Base-by-base conservation (phyloP, 2,113 vertebrate genomes). In the Phoenicopterus ruber region DNA sequence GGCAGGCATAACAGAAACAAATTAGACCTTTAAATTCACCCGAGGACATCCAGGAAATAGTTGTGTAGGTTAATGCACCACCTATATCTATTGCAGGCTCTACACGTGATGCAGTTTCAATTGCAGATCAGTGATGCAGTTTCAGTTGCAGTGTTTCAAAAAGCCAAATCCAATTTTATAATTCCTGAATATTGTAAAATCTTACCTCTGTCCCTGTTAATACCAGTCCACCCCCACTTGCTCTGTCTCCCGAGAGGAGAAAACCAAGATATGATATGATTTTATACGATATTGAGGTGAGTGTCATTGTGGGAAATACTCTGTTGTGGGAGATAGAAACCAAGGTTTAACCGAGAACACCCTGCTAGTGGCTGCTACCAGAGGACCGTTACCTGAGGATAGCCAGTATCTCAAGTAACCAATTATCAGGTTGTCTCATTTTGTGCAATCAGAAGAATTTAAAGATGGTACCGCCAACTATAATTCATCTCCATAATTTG, bases 251-350 rank as follows among this genome's bases (percentile, higher is more conserved):
- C 0, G 0, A 49, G 31, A 66, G 34, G 13, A 63, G 29, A 59
- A 88, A 63, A 59, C 3, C 32, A 58, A 50, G 18, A 44, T 57
- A 8, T 0, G 6, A 13, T 46, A 16, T 16, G 42, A 18, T 78
- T 84, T 66, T 26, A 6, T 14, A 1, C 2, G 0, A 4, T 38
- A 18, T 0, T 59, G 36, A 18, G 4, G 4, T n/a, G 47, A 26
- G 22, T 19, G 9, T 38, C 5, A 5, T 21, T 29, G 6, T 86
- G 36, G 21, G 28, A 59, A 82, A 10, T 54, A 22, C 0, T 72
- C 15, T 34, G 0, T 25, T 67, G 18, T 20, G n/a, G 32, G 57
- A 85, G 28, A 61, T 2, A 31, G 28, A 50, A 66, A 42, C 24
- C 4, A 50, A 20, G 17, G 47, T 85, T 87, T 82, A 52, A 52